Evolutionary conservation across 2,797 vertebrate genomes (phyloP).

Genomic region (Lepus townsendii): DNA sequence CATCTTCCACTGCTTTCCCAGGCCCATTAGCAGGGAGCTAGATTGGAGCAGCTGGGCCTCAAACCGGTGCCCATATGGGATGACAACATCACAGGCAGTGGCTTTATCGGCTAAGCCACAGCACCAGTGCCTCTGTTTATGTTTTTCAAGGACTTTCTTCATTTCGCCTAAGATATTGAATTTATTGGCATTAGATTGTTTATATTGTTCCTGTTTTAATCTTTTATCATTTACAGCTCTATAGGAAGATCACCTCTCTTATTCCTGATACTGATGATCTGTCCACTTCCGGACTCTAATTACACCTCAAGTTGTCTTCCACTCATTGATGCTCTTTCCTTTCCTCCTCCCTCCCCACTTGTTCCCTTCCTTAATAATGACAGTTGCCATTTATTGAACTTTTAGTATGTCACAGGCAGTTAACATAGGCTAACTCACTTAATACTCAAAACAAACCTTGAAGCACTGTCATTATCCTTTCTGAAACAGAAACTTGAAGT

Average conservation of each 20-base stretch:
- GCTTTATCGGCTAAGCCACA: too few species aligned
- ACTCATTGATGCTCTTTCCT: background rate
- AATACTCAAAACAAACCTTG: slow-evolving; percentile 37
- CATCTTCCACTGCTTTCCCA: too few species aligned
- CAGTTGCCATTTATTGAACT: background rate
- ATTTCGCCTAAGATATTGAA: background rate
- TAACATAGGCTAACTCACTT: background rate
- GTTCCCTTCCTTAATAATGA: background rate
- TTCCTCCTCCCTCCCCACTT: background rate
- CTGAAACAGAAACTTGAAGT: background rate
- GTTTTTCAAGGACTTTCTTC: background rate
- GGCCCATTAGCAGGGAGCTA: too few species aligned
- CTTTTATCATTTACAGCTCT: background rate
- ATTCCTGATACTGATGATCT: background rate
- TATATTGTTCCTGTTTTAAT: background rate
- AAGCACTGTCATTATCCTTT: background rate
- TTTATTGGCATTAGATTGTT: background rate
- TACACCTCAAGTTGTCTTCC: background rate
- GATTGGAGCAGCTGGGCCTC: too few species aligned
- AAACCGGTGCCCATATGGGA: too few species aligned
- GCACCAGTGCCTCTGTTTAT: background rate
- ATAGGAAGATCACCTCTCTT: background rate
- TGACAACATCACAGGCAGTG: too few species aligned
- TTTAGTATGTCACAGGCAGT: background rate
- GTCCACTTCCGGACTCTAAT: background rate